Evolutionary conservation across 2,797 vertebrate species (phyloP).

Genomic region (Adelosebastes latens): DNA sequence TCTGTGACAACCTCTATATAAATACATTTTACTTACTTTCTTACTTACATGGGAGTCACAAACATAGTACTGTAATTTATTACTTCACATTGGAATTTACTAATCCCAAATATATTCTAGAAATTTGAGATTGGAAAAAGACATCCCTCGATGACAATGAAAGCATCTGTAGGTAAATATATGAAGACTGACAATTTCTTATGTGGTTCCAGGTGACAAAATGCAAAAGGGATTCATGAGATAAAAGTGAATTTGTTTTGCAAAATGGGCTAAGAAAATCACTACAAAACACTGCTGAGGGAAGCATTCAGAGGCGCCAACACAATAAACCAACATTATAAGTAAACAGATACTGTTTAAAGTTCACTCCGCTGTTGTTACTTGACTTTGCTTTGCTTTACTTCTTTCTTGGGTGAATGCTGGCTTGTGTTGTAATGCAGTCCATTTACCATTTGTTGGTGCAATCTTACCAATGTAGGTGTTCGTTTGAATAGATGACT

Average conservation of each 20-base stretch:
- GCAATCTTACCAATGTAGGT: not conserved
- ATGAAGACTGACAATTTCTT: not conserved
- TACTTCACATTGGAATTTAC: not conserved
- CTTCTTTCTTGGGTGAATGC: not conserved
- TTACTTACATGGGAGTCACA: not conserved
- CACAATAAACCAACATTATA: not conserved
- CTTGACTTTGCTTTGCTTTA: not conserved
- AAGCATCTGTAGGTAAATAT: not conserved
- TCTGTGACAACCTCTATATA: not conserved
- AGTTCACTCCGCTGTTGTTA: not conserved
- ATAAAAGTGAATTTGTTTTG: not conserved
- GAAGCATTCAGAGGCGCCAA: not conserved
- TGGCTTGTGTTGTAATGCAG: not conserved
- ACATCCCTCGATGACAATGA: not conserved
- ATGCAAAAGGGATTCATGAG: not conserved
- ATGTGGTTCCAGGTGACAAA: not conserved
- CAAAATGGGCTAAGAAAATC: not conserved
- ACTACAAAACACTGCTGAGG: not conserved
- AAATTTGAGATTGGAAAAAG: not conserved
- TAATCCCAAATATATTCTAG: not conserved
- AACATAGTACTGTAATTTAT: not conserved
- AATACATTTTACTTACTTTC: not conserved
- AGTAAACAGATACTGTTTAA: not conserved
- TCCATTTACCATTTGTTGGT: not conserved
- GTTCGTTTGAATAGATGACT: not conserved